Base-by-base conservation (phyloP, 2,888 invertebrate genomes). In the Pomacea canaliculata region DNA sequence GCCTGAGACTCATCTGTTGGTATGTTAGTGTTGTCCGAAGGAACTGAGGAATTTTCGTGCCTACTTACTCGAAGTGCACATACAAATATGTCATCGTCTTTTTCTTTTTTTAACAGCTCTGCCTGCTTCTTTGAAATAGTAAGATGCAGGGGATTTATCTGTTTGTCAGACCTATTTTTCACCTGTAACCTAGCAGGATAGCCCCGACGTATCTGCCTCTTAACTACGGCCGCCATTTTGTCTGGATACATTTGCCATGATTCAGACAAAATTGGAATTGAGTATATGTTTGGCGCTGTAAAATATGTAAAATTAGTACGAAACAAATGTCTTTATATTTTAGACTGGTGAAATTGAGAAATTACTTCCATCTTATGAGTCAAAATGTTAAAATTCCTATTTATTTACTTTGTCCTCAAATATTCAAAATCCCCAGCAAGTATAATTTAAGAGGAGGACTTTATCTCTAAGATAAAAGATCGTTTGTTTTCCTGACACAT, bases 61-160 rank as follows among this genome's bases (percentile, higher is more conserved):
- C 78, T 72, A 23, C 74, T 73, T 10, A 80, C 78, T 23, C 79
- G 76, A 27, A 81, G 46, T 37, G 80, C 80, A 69, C 79, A 77
- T 13, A 79, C 74, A 66, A 81, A 78, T 27, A 79, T 79, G 16
- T 80, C 76, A 68, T 75, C 77, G 59, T 78, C 77, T 5, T 60
- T 67, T 7, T 66, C 51, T 56, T 76, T 79, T 48, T 79, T 70
- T 10, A 86, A 73, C 16, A 67, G 71, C 18, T 76, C 59, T n/a
- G 85, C 85, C 77, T 81, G 78, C 49, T 78, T 79, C 62, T 76
- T 79, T 19, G 83, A 81, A 70, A 86, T 79, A 70, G 80, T 77
- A 12, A 86, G 72, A 76, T 87, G 86, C 16, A 87, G 80, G 18
- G 83, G 82, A 70, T 87, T 85, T 56, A 82, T 81, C 49, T 79